Evolutionary conservation across 1,140 invertebrate genomes (phyloP).

Genomic region (Asobara japonica): DNA sequence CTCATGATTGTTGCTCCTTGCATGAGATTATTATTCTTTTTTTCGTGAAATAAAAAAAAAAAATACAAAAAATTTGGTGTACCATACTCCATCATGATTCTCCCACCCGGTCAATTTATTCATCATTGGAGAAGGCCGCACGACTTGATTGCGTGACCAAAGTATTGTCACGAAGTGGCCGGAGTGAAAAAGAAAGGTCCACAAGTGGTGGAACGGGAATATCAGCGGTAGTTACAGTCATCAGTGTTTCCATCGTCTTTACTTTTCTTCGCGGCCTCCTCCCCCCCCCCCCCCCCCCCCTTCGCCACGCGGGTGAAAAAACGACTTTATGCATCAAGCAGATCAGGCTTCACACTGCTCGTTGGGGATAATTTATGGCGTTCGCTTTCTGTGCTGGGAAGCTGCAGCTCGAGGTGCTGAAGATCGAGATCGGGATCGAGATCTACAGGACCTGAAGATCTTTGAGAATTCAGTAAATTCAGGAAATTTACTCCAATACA

Average conservation of each 20-base stretch:
- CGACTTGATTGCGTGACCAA: conserved; percentile 10
- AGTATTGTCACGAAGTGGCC: neutral
- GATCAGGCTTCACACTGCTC: neutral
- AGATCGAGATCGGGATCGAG: conserved; percentile 1
- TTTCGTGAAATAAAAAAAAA: neutral
- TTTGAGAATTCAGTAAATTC: too few species aligned
- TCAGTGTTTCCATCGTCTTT: neutral
- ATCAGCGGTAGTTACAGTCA: neutral
- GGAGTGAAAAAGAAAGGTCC: conserved; percentile 6
- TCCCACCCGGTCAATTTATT: neutral
- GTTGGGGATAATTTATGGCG: neutral
- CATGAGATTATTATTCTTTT: neutral
- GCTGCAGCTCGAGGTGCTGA: neutral
- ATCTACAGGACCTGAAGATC: neutral
- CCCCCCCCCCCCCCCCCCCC: neutral
- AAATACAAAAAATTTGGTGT: neutral
- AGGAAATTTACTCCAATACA: too few species aligned
- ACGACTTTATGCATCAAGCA: neutral
- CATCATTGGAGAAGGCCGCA: neutral
- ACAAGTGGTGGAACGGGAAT: neutral
- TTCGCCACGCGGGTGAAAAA: neutral
- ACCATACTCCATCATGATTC: neutral
- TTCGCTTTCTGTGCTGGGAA: neutral
- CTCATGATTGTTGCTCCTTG: too few species aligned
- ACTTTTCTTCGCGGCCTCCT: neutral